Percentiles rank a stretch among this genome's conserved stretches.
phyloP scores from a whole-genome alignment of 2,113 vertebrate species.

The Sialia sialis region DNA sequence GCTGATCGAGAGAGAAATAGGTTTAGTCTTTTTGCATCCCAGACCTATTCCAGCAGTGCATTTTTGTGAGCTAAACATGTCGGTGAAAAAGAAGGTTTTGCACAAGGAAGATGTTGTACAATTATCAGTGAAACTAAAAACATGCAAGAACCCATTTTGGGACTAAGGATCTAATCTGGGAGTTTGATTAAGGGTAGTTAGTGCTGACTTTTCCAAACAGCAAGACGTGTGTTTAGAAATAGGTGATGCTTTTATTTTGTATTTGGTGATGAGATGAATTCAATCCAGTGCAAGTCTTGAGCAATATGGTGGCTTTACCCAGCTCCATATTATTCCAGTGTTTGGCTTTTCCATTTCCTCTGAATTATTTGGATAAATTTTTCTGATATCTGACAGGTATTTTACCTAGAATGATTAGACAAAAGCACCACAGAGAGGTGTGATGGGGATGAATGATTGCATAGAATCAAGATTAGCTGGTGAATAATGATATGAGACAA shows the following conservation, averaged over 20 bases:
- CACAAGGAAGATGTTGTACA: not conserved
- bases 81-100: not conserved
- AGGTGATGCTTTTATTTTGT: not conserved
- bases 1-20: not conserved
- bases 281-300: not conserved
- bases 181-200: not conserved
- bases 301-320: not conserved
- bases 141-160: fast-evolving
- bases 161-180: not conserved
- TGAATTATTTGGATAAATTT: not conserved
- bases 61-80: not conserved
- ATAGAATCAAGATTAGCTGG: not conserved
- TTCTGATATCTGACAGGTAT: not conserved
- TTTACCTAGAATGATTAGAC: not conserved
- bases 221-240: not conserved
- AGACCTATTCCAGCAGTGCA: not conserved
- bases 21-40: not conserved
- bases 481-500: not conserved
- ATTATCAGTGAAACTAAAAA: not conserved
- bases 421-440: not conserved
- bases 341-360: not conserved
- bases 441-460: not conserved
- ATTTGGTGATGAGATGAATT: not conserved
- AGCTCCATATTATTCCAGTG: not conserved
- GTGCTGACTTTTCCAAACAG: not conserved